A percentile compares a stretch with the other conserved stretches of the same genome.
Conservation (phyloP, 2,113 vertebrate genomes). For the Bubo scandiacus region DNA sequence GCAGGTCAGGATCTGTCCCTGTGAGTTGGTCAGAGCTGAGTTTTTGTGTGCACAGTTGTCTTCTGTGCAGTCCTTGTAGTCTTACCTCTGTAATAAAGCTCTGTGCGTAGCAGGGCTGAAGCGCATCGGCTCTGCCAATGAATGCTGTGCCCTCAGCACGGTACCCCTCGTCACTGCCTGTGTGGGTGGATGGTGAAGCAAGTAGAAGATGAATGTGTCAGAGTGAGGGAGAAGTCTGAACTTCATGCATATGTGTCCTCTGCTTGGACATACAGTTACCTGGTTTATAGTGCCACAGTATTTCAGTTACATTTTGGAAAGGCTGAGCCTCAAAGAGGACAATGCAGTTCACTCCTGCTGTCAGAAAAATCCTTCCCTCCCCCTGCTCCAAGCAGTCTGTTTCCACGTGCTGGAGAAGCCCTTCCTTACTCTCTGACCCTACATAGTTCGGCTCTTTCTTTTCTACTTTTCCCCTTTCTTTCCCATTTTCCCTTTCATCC, state of each 20-base stretch:
- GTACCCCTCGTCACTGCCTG: neutral
- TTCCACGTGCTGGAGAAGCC: neutral
- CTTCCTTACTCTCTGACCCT: neutral
- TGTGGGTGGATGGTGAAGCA: neutral
- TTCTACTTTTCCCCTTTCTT: neutral
- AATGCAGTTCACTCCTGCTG: neutral
- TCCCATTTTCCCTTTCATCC: neutral
- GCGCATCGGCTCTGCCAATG: neutral
- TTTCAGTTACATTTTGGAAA: conserved; percentile 22
- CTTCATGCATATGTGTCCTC: neutral
- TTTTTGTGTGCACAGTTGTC: neutral
- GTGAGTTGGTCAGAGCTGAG: neutral
- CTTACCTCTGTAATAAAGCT: neutral
- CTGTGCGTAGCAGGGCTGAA: neutral
- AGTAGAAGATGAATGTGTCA: neutral
- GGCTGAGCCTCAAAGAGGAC: neutral
- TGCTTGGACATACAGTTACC: neutral
- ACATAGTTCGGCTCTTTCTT: neutral
- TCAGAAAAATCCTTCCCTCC: neutral
- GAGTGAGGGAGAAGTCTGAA: neutral
- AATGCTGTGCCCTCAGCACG: neutral
- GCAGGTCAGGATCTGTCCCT: neutral
- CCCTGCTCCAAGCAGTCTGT: neutral
- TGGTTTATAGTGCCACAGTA: neutral
- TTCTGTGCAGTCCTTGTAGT: neutral